Conservation (phyloP, 2,113 vertebrate genomes). For the Chaetodon trifascialis region DNA sequence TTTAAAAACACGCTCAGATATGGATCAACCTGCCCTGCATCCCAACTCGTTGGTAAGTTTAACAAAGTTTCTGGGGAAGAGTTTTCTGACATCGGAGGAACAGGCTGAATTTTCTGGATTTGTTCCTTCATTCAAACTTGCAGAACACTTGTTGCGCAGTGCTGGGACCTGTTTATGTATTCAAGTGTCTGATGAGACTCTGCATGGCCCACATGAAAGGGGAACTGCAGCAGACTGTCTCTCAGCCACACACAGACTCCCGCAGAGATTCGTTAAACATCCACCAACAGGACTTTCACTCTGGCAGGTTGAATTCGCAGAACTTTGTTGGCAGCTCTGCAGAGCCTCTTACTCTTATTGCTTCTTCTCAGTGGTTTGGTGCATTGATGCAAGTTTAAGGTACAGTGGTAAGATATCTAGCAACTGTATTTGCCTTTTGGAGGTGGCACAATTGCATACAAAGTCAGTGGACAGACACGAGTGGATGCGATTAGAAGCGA, state of each 20-base stretch:
- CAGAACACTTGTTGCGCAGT: neutral
- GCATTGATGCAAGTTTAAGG: neutral
- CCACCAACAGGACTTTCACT: slow-evolving; percentile 20
- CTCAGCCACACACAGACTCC: slow-evolving; percentile 52
- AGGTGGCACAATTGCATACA: too few species aligned
- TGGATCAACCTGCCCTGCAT: slow-evolving; percentile 73
- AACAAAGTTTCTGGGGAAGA: slow-evolving; percentile 16
- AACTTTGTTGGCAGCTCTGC: slow-evolving; percentile 13
- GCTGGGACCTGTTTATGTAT: neutral
- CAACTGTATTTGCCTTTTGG: neutral
- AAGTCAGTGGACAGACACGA: too few species aligned
- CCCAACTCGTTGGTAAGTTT: slow-evolving; percentile 82
- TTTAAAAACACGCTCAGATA: slow-evolving; percentile 36
- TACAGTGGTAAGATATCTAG: neutral
- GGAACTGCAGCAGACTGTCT: neutral
- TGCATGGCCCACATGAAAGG: neutral
- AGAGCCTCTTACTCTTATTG: neutral
- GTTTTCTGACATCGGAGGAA: neutral
- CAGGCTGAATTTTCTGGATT: too few species aligned
- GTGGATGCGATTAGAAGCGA: neutral
- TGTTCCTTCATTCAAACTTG: neutral
- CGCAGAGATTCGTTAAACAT: slow-evolving; percentile 70
- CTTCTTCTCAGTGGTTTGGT: neutral
- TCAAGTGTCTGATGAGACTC: neutral
- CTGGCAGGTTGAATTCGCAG: slow-evolving; percentile 9